A percentile compares a stretch with the other conserved stretches of the same genome.
Conservation (phyloP, 1,140 invertebrate genomes). For the Oscheius sp. region DNA sequence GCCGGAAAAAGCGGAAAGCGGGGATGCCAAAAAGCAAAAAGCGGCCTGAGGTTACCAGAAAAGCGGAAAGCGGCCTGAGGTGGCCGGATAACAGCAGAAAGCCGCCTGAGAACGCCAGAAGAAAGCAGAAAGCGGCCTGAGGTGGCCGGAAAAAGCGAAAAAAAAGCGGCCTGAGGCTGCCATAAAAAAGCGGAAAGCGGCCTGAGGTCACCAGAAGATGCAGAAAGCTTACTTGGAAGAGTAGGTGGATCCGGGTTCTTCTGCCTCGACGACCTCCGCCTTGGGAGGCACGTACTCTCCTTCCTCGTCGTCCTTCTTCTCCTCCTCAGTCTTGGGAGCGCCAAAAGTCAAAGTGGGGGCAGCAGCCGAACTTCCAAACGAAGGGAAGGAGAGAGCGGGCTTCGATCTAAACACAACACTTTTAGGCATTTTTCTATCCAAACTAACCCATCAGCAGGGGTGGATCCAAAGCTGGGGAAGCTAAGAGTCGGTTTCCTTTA, state of each 20-base stretch:
- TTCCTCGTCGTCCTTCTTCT: constrained; percentile 13
- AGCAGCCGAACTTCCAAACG: neutral
- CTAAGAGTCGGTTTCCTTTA: no score
- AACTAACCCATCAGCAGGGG: neutral
- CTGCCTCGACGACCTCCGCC: constrained; percentile 14
- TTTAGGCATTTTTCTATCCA: neutral
- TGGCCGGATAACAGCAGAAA: neutral
- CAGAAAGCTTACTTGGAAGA: constrained; percentile 16
- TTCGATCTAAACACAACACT: neutral
- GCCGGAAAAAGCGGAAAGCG: no score
- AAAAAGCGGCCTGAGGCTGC: no score
- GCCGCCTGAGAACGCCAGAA: neutral
- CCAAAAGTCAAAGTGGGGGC: neutral
- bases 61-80: no score
- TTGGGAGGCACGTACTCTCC: constrained; percentile 30
- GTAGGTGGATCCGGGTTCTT: constrained; percentile 11
- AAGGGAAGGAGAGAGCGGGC: neutral
- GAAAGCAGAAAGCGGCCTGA: no score
- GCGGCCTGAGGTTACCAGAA: no score
- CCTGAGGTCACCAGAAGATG: neutral
- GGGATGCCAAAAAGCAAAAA: no score
- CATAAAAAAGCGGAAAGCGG: no score
- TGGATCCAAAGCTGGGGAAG: neutral
- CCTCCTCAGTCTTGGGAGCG: neutral
- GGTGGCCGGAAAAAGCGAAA: no score